phyloP scores from a whole-genome alignment of 1,140 invertebrate species.

The Euwallacea similis region DNA sequence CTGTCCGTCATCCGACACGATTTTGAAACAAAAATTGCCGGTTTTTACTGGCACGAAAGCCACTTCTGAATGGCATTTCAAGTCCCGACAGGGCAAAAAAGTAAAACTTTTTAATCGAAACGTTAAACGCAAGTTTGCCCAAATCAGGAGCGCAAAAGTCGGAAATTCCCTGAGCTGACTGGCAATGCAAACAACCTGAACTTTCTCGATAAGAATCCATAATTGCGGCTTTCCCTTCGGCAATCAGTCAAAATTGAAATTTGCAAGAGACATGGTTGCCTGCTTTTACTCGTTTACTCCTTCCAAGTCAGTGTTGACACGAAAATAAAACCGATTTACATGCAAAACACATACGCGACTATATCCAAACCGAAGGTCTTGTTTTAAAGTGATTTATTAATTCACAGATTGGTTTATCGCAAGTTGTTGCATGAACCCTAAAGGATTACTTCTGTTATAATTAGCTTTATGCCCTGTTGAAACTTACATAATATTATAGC shows the following conservation, averaged over 20 bases:
- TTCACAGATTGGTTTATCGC: conserved; percentile 13
- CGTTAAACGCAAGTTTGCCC: conserved; percentile 17
- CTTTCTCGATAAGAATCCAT: conserved; percentile 33
- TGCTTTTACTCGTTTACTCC: neutral
- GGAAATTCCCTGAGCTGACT: conserved; percentile 6
- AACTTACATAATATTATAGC: too few relatives aligned
- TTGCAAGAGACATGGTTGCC: conserved; percentile 15
- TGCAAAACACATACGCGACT: conserved; percentile 16
- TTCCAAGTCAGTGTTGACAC: conserved; percentile 19
- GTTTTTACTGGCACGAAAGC: too few relatives aligned
- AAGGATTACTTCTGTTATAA: neutral
- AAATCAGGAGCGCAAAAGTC: conserved; percentile 15
- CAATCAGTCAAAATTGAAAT: conserved; percentile 40
- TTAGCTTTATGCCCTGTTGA: too few relatives aligned
- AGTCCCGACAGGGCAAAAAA: conserved; percentile 1
- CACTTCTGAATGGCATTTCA: neutral
- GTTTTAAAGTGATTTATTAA: conserved; percentile 29
- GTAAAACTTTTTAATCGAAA: conserved; percentile 18
- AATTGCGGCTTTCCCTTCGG: conserved; percentile 26
- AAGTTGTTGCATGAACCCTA: conserved; percentile 10
- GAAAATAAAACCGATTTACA: conserved; percentile 29
- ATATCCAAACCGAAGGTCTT: conserved; percentile 19
- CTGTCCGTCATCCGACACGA: too few relatives aligned
- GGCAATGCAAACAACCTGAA: conserved; percentile 31
- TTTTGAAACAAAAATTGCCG: too few relatives aligned